phyloP scores from a whole-genome alignment of 2,888 invertebrate species.

The Emmelina monodactyla region DNA sequence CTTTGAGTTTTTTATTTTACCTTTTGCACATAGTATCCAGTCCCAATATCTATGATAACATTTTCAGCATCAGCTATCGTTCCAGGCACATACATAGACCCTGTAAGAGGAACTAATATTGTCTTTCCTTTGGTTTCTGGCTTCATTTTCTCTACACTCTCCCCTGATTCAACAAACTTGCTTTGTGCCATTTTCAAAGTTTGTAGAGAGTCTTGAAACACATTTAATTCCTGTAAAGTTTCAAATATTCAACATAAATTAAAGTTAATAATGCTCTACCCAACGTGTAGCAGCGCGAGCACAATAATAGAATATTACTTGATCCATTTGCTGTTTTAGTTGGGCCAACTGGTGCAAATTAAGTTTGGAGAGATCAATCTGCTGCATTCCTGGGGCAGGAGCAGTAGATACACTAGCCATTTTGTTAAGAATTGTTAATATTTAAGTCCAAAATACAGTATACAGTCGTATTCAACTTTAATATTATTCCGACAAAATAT shows the following conservation, averaged over 20 bases:
- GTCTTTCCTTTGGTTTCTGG: constrained; percentile 80
- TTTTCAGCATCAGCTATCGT: constrained; percentile 82
- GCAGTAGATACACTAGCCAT: constrained; percentile 70
- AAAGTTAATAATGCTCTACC: no score
- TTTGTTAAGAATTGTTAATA: no score
- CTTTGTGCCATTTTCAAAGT: constrained; percentile 89
- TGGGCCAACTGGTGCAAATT: constrained; percentile 82
- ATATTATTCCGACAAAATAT: no score
- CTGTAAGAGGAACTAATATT: constrained; percentile 92
- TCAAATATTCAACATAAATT: no score
- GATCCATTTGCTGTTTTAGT: constrained; percentile 87
- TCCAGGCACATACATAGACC: constrained; percentile 97
- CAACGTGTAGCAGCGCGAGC: no score
- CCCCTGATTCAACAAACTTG: constrained; percentile 89
- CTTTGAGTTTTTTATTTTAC: no score
- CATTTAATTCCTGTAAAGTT: constrained; percentile 79
- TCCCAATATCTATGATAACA: constrained; percentile 95
- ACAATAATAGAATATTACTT: no score
- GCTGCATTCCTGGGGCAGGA: constrained; percentile 73
- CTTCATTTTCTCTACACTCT: constrained; percentile 81
- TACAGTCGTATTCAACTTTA: no score
- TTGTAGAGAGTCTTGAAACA: constrained; percentile 90
- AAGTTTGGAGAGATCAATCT: constrained; percentile 83
- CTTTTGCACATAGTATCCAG: constrained; percentile 96
- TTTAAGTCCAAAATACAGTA: no score